phyloP scores from a whole-genome alignment of 1,140 invertebrate species.

The Proctacanthus coquilletti region DNA sequence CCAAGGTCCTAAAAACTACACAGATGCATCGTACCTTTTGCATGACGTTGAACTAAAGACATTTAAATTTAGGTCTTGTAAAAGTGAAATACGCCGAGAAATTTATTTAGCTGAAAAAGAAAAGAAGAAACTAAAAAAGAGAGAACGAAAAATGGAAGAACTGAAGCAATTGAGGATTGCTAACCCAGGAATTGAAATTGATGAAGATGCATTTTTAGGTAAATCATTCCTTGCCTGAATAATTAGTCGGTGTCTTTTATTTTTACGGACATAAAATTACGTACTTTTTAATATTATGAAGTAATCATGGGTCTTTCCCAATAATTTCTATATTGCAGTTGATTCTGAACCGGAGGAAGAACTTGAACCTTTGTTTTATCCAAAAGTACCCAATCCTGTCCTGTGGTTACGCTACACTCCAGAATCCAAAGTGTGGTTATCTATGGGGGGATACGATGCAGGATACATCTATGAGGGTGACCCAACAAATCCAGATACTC shows the following conservation, averaged over 20 bases:
- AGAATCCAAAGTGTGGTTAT: constrained; percentile 36
- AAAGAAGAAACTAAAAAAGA: constrained; percentile 34
- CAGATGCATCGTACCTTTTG: constrained; percentile 33
- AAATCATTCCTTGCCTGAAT: too few species aligned
- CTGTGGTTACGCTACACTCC: constrained; percentile 34
- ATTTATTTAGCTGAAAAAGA: constrained; percentile 28
- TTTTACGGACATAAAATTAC: too few species aligned
- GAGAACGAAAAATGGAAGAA: constrained; percentile 35
- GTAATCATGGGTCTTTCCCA: too few species aligned
- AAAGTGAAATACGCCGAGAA: constrained; percentile 38
- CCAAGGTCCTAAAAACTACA: constrained; percentile 25
- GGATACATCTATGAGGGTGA: constrained; percentile 55
- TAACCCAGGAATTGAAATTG: constrained; percentile 40
- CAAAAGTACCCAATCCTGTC: constrained; percentile 36
- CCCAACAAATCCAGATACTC: constrained; percentile 20
- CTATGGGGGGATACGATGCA: constrained; percentile 51
- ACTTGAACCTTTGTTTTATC: constrained; percentile 39
- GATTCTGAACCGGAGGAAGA: constrained; percentile 36
- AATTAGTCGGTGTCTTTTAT: too few species aligned
- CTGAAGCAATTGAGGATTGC: constrained; percentile 35
- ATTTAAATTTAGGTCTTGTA: constrained; percentile 40
- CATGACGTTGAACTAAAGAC: constrained; percentile 22
- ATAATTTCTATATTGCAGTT: constrained; percentile 23
- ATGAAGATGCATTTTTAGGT: constrained; percentile 39
- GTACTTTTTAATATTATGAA: too few species aligned